Base-by-base conservation (phyloP, 1,140 invertebrate species). In the Phymorhynchus buccinoides region DNA sequence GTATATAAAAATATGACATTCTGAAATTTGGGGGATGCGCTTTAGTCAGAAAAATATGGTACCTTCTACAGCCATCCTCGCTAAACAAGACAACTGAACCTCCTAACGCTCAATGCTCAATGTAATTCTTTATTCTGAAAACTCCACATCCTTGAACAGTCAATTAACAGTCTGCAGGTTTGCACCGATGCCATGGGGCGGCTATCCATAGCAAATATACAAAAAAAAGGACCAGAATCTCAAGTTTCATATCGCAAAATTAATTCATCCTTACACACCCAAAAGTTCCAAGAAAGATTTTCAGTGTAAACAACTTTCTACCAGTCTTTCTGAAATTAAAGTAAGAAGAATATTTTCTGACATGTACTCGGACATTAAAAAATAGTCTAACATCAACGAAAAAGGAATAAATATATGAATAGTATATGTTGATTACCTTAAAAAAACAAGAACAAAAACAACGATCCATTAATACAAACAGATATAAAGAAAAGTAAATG, bases 101-200 rank as follows among this genome's bases (percentile, higher is more conserved):
- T n/a, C n/a, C n/a, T n/a, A n/a, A n/a, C n/a, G n/a, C n/a, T n/a
- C n/a, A n/a, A n/a, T 37, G 6, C 68, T 71, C 68, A 35, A 37
- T 71, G 68, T 37, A 71, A 35, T 14, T 75, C 35, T 75, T 75
- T 41, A 75, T 75, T 75, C 14, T 75, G 37, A 75, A 75, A 75
- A 39, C 73, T 75, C 18, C 32, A 41, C 35, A 27, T 75, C 73
- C 35, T 27, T 27, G 41, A 75, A 75, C 35, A 41, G 32, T 75
- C 37, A 75, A 41, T 73, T 35, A 75, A 75, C 35, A 41, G 32
- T 75, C 73, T 41, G 73, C 73, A 75, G 16, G 73, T 75, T 41
- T 75, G 32, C 73, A 75, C 35, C 37, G 6, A 75, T 75, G 18
- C 35, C 73, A 75, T 75, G 73, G 32, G 41, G 0, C 27, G 37